Conservation (phyloP, 2,888 invertebrate species). For the Bugula neritina region DNA sequence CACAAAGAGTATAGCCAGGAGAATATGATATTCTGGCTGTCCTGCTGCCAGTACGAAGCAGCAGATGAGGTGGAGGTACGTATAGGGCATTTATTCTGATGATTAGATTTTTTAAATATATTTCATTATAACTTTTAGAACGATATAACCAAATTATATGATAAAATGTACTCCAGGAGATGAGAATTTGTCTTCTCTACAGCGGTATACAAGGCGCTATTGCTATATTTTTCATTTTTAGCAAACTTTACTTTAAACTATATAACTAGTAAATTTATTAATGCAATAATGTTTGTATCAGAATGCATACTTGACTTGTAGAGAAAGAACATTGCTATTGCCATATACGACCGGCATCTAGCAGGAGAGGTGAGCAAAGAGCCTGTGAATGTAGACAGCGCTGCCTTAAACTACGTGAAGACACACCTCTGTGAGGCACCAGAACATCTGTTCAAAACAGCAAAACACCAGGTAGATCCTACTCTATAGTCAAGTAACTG, state of each 20-base stretch:
- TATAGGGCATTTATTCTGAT: neutral
- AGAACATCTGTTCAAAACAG: constrained; percentile 65
- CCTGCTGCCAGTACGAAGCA: constrained; percentile 78
- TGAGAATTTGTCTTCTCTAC: no score
- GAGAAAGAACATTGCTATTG: neutral
- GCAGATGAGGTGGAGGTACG: constrained; percentile 56
- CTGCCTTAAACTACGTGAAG: constrained; percentile 60
- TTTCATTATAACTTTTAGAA: no score
- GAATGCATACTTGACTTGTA: neutral
- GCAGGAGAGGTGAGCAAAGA: constrained; percentile 58
- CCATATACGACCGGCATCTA: constrained; percentile 79
- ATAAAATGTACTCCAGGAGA: no score
- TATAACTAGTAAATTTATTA: no score
- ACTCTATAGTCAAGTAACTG: no score
- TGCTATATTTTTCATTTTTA: no score
- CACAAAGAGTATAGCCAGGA: constrained; percentile 96
- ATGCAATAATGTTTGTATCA: no score
- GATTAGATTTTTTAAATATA: no score
- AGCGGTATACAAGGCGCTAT: no score
- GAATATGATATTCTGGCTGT: constrained; percentile 93
- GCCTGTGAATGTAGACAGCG: constrained; percentile 92
- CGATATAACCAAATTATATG: no score
- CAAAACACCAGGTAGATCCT: constrained; percentile 57
- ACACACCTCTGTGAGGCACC: constrained; percentile 56
- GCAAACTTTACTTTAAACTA: no score